These are phyloP conservation scores for Drosophila sturtevanti DNA, from an alignment of 1,140 invertebrate species.

Conservation along the genomic window DNA sequence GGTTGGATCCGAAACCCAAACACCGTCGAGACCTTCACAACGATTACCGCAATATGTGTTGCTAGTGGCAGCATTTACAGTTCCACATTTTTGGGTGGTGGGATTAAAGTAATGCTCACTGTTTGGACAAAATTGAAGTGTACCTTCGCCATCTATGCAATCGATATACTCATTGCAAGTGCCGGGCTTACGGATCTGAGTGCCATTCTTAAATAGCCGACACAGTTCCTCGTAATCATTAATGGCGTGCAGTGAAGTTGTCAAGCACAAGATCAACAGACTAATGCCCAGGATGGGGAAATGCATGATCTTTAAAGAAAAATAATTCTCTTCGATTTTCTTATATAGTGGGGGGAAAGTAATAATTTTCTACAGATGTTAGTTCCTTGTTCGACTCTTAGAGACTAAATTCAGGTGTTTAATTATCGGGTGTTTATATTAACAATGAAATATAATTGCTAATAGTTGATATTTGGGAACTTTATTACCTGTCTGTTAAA, in stretches of 20 bases:
- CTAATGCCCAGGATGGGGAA: conserved; percentile 20
- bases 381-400: conserved; percentile 25
- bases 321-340: no score
- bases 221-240: conserved; percentile 50
- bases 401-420: conserved; percentile 45
- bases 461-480: conserved; percentile 18
- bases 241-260: conserved; percentile 11
- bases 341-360: no score
- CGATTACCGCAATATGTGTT: conserved; percentile 52
- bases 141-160: conserved; percentile 35
- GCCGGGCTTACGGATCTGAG: conserved; percentile 52
- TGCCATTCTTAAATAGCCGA: conserved; percentile 61
- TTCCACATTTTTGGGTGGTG: conserved; percentile 34
- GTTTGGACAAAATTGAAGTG: conserved; percentile 25
- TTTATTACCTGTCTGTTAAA: conserved; percentile 29
- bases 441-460: conserved; percentile 3
- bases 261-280: background rate
- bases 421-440: conserved; percentile 40
- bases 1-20: conserved; percentile 64
- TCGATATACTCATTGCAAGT: conserved; percentile 66
- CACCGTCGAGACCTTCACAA: conserved; percentile 48
- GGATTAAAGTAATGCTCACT: conserved; percentile 35
- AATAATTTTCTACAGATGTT: conserved; percentile 18
- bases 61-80: conserved; percentile 17
- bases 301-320: background rate